These are phyloP conservation scores for Leucoraja ocellata DNA, from an alignment of 2,797 vertebrate genomes.

Conservation along the genomic window DNA sequence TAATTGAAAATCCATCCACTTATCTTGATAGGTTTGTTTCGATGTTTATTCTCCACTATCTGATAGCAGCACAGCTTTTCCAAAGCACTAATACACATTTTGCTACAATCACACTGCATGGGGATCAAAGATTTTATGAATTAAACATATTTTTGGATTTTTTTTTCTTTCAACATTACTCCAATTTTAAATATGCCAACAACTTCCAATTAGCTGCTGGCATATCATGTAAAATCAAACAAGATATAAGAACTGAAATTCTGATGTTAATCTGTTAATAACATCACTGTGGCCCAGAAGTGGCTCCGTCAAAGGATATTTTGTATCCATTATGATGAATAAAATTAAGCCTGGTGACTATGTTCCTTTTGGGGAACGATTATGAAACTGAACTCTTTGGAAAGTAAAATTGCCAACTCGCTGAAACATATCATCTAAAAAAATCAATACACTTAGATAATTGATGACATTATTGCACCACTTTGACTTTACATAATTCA, in stretches of 20 bases:
- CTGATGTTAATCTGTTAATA: not conserved
- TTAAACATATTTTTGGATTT: not conserved
- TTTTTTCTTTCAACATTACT: not conserved
- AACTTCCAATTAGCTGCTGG: not conserved
- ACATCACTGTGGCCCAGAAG: not conserved
- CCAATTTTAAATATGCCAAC: not conserved
- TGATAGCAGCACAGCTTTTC: not conserved
- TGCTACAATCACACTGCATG: not conserved
- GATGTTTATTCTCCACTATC: not conserved
- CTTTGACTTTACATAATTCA: not conserved
- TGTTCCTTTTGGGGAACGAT: not conserved
- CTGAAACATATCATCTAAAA: not conserved
- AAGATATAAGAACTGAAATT: not conserved
- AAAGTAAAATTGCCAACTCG: not conserved
- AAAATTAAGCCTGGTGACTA: not conserved
- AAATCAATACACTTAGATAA: not conserved
- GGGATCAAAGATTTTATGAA: not conserved
- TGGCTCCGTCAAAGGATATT: slow-evolving; percentile 4
- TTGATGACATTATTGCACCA: not conserved
- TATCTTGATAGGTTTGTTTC: not conserved
- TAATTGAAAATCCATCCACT: not conserved
- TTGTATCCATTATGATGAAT: not conserved
- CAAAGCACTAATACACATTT: not conserved
- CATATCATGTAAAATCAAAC: not conserved
- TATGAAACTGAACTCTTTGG: not conserved